These are phyloP conservation scores for Spinus olivaceus DNA, from an alignment of 2,797 vertebrate species.

Conservation along the genomic window DNA sequence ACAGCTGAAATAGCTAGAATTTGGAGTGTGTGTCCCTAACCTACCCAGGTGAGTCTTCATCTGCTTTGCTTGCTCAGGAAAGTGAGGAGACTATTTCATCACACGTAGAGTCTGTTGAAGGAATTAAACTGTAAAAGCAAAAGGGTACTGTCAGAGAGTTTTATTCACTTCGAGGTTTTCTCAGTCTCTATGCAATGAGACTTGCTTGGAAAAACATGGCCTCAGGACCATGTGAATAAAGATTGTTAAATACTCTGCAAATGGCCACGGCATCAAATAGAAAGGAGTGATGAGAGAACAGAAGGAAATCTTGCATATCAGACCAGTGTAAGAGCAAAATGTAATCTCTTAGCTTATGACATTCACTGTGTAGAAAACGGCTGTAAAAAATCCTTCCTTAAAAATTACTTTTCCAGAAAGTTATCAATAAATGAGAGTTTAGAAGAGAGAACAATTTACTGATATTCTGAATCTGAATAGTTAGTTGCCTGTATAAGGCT, in stretches of 20 bases:
- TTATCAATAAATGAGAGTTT: neutral
- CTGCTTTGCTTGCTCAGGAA: neutral
- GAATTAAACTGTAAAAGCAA: neutral
- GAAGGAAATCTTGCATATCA: neutral
- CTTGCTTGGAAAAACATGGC: neutral
- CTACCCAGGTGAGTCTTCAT: neutral
- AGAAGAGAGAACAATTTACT: neutral
- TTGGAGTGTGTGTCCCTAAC: neutral
- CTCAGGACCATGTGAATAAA: neutral
- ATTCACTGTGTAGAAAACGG: neutral
- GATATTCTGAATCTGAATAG: neutral
- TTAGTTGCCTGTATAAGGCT: neutral
- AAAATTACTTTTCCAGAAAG: neutral
- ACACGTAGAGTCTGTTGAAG: neutral
- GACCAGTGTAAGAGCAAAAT: neutral
- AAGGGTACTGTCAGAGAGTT: neutral
- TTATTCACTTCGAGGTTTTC: neutral
- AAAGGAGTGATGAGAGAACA: neutral
- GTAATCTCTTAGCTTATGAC: neutral
- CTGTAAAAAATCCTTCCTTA: neutral
- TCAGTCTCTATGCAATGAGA: neutral
- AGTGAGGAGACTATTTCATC: neutral
- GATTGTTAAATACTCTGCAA: slow-evolving; percentile 2
- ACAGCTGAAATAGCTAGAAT: slow-evolving; percentile 3
- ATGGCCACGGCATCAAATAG: neutral